Conservation (phyloP, 2,113 vertebrate genomes). For the Rhagologus leucostigma region DNA sequence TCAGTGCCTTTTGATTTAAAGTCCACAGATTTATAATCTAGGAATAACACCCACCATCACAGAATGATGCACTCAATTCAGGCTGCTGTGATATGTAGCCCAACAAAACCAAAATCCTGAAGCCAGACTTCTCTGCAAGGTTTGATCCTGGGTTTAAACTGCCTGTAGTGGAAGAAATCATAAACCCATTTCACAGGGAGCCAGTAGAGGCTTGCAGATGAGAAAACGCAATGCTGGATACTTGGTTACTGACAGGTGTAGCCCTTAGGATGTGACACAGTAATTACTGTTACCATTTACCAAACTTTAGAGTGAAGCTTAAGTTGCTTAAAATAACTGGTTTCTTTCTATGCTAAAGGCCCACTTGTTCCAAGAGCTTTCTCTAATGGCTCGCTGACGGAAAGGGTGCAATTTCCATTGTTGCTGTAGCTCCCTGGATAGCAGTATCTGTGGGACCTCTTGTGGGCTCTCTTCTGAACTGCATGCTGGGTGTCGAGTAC, state of each 20-base stretch:
- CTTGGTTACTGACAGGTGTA: not conserved
- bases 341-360: not conserved
- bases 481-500: not conserved
- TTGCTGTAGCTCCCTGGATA: not conserved
- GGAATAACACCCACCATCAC: not conserved
- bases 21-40: not conserved
- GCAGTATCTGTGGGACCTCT: not conserved
- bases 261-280: not conserved
- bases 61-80: not conserved
- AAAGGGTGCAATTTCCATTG: too few species aligned
- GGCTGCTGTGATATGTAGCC: not conserved
- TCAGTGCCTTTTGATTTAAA: not conserved
- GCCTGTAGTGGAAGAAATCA: not conserved
- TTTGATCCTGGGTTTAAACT: not conserved
- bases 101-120: not conserved
- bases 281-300: not conserved
- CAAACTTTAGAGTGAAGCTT: not conserved
- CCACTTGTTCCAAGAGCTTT: not conserved
- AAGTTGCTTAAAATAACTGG: not conserved
- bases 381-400: fast-evolving
- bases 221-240: not conserved
- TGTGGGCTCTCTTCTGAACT: not conserved
- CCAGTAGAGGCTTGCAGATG: not conserved
- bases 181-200: not conserved
- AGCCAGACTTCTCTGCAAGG: not conserved